Base-by-base conservation (phyloP, 2,797 vertebrate genomes). In the Jordanella pulchra region DNA sequence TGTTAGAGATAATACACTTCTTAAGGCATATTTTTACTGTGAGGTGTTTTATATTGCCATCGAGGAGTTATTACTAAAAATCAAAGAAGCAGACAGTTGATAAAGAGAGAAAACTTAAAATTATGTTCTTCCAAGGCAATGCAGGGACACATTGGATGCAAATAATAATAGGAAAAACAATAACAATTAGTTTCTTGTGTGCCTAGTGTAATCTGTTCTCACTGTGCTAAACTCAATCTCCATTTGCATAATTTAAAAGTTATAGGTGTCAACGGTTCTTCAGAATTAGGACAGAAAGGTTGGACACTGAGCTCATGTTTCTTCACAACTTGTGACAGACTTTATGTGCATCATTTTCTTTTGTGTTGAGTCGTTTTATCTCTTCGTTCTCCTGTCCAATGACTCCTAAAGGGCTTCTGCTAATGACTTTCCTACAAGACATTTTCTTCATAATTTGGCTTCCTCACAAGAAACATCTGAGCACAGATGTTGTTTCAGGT, bases 91-190 rank as follows among this genome's bases (percentile, higher is more conserved):
- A 68, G 58, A 77, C 64, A 5, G 11, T 67, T 54, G 17, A 69
- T 72, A 70, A 77, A 73, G 78, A 85, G 54, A 81, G 9, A 73
- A 67, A 71, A 80, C 28, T 75, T 76, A 65, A 84, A 85, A 78
- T 87, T 66, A 78, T 90, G 92, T 93, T 93, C 92, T 93, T 93
- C 90, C 76, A 89, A 93, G 91, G 90, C 91, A 87, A 73, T 84
- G 83, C 67, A 86, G 75, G 82, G 79, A 81, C 77, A 79, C 74
- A 60, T 82, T 60, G 66, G 51, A 81, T 71, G 60, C 68, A 58
- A 44, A 45, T 61, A 55, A 63, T 14, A 54, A 69, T 11, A 45
- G 35, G 58, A 67, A 73, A 50, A 75, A 66, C 28, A 39, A 39
- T 30, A 56, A 67, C 66, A 18, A 50, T 70, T 44, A 65, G 23